Percentiles rank a stretch among this genome's conserved stretches.
phyloP scores from a whole-genome alignment of 1,140 invertebrate species.

The Scaptomyza pallida region DNA sequence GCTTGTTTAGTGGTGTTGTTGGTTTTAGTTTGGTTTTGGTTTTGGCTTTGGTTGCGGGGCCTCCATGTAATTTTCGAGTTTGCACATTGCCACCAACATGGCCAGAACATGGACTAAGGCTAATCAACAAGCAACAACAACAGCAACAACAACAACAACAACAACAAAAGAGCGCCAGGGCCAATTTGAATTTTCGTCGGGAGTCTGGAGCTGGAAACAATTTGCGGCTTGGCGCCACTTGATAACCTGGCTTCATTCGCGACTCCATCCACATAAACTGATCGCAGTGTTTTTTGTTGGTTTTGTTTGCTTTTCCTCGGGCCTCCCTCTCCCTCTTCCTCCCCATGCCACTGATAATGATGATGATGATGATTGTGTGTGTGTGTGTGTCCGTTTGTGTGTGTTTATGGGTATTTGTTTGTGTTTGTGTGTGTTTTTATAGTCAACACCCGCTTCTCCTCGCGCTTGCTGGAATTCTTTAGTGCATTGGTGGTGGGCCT shows the following conservation, averaged over 20 bases:
- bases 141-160: conserved; percentile 25
- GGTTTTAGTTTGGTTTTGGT: neutral
- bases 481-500: conserved; percentile 24
- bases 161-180: conserved; percentile 11
- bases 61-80: conserved; percentile 81
- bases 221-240: conserved; percentile 83
- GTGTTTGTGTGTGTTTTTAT: neutral
- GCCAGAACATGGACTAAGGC: conserved; percentile 67
- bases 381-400: neutral
- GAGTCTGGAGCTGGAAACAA: conserved; percentile 67
- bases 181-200: conserved; percentile 76
- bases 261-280: conserved; percentile 30
- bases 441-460: neutral
- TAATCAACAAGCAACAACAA: conserved; percentile 45
- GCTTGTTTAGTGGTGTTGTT: neutral
- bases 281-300: conserved; percentile 40
- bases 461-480: neutral
- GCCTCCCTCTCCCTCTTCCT: neutral
- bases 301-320: conserved; percentile 71
- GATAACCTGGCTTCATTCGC: conserved; percentile 63
- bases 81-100: conserved; percentile 82
- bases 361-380: conserved; percentile 72
- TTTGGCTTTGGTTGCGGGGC: neutral
- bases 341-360: conserved; percentile 62
- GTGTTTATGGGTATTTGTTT: neutral